Base-by-base conservation (phyloP, 2,113 vertebrate genomes). In the Merops nubicus region DNA sequence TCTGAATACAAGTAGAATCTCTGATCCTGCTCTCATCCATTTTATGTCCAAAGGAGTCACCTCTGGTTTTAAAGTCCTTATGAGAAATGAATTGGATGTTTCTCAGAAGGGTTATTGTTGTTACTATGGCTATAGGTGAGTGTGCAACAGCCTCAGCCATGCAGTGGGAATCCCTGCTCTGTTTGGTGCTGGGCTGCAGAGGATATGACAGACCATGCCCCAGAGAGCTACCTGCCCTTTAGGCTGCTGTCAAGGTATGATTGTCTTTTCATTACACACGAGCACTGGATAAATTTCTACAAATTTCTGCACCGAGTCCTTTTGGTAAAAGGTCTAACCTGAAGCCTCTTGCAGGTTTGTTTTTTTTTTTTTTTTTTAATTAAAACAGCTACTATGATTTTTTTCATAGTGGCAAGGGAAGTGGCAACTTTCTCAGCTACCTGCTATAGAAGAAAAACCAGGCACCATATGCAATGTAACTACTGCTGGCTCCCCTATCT, bases 401-500 rank as follows among this genome's bases (percentile, higher is more conserved):
- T 68, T 94, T 53, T 79, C 17, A 23, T 23, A n/a, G n/a, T n/a
- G 76, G 15, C n/a, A 78, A 15, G 26, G 62, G 57, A 86, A 54
- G n/a, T 12, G 25, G 47, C 40, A 91, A 45, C 47, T 78, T 73
- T 80, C 43, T 22, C 33, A 59, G 62, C 48, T 95, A 95, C 91
- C 85, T 93, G 89, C 69, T 96, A 22, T 29, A 54, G 65, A 79
- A 70, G 40, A 50, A 94, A 96, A 81, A 70, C 38, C 88, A 91
- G 82, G 92, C 92, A 97, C 97, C 91, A 96, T 93, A 91, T 92
- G 95, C 89, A 96, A 82, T 1, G 45, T 34, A 80, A 82, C 57
- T 88, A 42, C 70, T 87, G 43, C 76, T 83, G 33, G 6, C 22
- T 40, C 79, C 28, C 83, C 64, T 51, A 9, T 59, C 85, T 94